phyloP scores from a whole-genome alignment of 1,140 invertebrate species.

The Drosophila bocki region DNA sequence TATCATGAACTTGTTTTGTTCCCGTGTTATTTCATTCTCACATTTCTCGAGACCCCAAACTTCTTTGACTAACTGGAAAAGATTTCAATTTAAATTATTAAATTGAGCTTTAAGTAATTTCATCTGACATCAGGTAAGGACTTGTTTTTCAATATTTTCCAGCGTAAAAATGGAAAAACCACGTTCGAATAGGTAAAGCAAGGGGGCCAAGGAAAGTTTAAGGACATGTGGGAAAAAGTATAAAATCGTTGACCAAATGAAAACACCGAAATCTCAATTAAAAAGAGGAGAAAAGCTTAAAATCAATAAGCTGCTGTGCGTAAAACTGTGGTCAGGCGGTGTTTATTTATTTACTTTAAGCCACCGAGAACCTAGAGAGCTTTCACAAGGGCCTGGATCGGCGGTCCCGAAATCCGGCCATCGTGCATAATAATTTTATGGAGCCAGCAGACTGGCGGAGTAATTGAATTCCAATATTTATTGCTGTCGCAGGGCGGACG shows the following conservation, averaged over 20 bases:
- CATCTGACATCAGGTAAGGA: background rate
- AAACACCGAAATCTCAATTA: conserved; percentile 6
- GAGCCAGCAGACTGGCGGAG: conserved; percentile 11
- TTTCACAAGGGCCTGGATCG: background rate
- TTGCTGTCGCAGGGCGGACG: conserved; percentile 22
- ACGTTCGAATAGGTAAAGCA: background rate
- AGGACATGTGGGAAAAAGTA: conserved; percentile 1
- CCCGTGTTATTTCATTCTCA: background rate
- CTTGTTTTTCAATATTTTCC: conserved; percentile 1
- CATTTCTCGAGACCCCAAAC: background rate
- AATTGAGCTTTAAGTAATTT: background rate
- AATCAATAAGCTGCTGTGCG: conserved; percentile 32
- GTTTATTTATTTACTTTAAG: conserved; percentile 40
- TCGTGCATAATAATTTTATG: conserved; percentile 22
- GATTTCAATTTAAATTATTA: background rate
- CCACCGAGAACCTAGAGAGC: conserved; percentile 9
- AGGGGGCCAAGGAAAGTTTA: conserved; percentile 4
- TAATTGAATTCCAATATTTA: conserved; percentile 54
- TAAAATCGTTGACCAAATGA: conserved; percentile 5
- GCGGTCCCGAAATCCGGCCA: background rate
- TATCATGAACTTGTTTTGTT: conserved; percentile 1
- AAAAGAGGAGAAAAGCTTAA: conserved; percentile 9
- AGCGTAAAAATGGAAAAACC: conserved; percentile 1
- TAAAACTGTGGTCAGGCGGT: conserved; percentile 11
- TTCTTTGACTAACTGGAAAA: background rate